Evolutionary conservation across 2,888 invertebrate genomes (phyloP), one percentile per base, ranked within the genome.

Genomic region (Plebejus melissa): DNA sequence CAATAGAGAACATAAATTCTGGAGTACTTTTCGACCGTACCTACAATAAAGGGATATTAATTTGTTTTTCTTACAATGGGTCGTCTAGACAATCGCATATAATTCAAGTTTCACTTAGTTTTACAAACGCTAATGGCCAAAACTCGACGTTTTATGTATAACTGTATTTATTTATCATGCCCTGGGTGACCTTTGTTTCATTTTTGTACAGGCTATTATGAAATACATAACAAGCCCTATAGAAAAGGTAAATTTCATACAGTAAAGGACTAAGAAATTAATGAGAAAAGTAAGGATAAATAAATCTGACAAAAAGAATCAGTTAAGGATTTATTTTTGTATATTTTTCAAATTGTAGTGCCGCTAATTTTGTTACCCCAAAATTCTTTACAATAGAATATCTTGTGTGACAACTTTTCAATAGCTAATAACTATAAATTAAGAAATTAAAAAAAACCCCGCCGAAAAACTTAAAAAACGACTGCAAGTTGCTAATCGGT

Each of bases 41-140:
- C 82, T 88, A 88, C 89, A 85, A 88, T 89, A 86, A 89, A 83
- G 87, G 86, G 85, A 87, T 88, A 91, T 91, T 92, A 91, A 91
- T 91, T 92, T 93, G 91, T 92, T 93, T 92, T 93, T 91, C 91
- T 89, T 87, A 93, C 91, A 91, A 93, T 90, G 86, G 90, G 81
- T 83, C 85, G 93, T 93, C 93, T 93, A 93, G 93, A 93, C 93
- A 89, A 91, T 86, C 87, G 87, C 85, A 83, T 88, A 92, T 93
- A 91, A 90, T 89, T 93, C 91, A 91, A 88, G 88, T 89, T 91
- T 91, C 90, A 90, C 92, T 93, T 92, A 93, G 90, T 85, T 83
- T 82, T 78, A 83, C 80, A 83, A 88, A 90, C 88, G 85, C 86
- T 92, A 91, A 93, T 90, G 89, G 91, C 83, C 81, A 76, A 83